phyloP scores from a whole-genome alignment of 53 echinoderm and acorn worm species.

The Zoroaster sp. region DNA sequence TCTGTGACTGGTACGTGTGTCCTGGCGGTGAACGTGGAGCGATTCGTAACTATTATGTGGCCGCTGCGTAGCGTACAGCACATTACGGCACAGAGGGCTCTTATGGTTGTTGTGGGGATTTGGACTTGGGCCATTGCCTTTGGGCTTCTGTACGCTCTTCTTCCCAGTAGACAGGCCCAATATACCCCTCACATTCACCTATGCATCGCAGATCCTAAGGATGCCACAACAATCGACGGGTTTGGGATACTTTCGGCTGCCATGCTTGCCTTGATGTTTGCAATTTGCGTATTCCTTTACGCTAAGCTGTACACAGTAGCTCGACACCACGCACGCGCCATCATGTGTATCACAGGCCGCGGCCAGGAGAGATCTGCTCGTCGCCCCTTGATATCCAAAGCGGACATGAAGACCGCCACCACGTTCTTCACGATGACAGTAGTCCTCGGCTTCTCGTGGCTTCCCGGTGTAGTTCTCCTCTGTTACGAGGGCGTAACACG shows the following conservation, averaged over 20 bases:
- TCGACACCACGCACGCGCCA: not conserved
- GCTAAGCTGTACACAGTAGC: not conserved
- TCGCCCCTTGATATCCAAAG: not conserved
- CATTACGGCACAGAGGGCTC: not conserved
- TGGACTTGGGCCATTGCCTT: not conserved
- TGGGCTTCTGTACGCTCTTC: not conserved
- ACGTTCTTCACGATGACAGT: not conserved
- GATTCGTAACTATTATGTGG: not conserved
- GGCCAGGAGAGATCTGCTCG: not conserved
- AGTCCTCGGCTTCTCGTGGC: not conserved
- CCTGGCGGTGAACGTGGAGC: not conserved
- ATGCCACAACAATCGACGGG: not conserved
- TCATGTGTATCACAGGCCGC: not conserved
- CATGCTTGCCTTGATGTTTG: not conserved
- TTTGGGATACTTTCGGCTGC: not conserved
- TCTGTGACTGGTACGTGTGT: not conserved
- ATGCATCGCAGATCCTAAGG: not conserved
- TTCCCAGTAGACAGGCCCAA: not conserved
- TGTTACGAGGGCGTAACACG: not conserved
- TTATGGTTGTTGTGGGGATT: not conserved
- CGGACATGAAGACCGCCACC: not conserved
- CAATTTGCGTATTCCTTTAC: not conserved
- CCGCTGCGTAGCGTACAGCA: no score
- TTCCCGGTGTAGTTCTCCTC: not conserved
- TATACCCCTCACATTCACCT: not conserved